Conservation (phyloP, 2,888 invertebrate species). For the Schizaphis graminum region DNA sequence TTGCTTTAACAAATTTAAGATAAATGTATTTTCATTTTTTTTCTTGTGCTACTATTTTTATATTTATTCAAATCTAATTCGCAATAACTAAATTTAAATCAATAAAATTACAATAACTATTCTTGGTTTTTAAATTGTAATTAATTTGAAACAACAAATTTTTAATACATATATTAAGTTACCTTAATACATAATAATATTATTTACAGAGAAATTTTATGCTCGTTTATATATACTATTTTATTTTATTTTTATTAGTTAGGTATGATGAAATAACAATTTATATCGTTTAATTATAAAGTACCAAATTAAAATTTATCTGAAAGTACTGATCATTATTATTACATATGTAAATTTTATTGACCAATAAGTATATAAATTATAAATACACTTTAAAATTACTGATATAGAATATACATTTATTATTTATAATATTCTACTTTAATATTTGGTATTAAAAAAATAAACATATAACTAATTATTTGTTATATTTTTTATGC, state of each 20-base stretch:
- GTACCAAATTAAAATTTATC: background rate
- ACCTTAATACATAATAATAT: background rate
- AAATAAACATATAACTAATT: background rate
- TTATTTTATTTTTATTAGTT: background rate
- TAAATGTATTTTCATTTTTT: background rate
- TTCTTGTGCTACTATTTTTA: background rate
- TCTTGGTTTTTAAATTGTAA: background rate
- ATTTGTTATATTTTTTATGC: background rate
- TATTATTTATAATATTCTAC: background rate
- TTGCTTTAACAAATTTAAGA: background rate
- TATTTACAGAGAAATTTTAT: background rate
- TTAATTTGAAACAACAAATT: background rate
- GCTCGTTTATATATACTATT: background rate
- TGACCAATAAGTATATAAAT: constrained; percentile 10
- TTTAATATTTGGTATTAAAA: constrained; percentile 3
- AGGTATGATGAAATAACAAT: background rate
- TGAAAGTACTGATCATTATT: background rate
- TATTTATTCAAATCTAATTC: background rate
- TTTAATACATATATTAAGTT: background rate
- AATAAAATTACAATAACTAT: background rate
- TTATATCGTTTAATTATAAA: background rate
- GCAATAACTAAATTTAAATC: background rate
- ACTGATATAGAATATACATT: background rate
- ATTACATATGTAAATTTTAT: background rate
- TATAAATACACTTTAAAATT: background rate